Conservation (phyloP, 2,888 invertebrate species). For the Drosophila lutescens region DNA sequence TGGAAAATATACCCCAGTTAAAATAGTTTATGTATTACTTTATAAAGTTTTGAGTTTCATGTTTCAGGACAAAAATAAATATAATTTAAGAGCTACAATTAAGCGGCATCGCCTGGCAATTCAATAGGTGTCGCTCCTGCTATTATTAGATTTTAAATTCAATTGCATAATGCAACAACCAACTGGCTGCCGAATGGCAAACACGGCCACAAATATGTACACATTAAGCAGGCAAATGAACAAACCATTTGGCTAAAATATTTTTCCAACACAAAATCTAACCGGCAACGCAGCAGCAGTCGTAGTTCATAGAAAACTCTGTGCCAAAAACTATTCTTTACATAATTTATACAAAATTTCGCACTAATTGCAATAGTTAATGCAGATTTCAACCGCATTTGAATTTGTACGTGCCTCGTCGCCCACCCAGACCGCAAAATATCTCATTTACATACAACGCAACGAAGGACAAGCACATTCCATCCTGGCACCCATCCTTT, state of each 20-base stretch:
- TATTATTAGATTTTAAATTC: constrained; percentile 65
- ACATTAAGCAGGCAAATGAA: constrained; percentile 12
- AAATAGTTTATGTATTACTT: too few species aligned
- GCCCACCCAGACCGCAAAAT: constrained; percentile 61
- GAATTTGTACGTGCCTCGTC: constrained; percentile 66
- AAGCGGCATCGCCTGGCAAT: neutral
- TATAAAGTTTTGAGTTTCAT: too few species aligned
- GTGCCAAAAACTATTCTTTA: constrained; percentile 76
- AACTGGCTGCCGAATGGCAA: constrained; percentile 43
- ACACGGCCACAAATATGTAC: constrained; percentile 13
- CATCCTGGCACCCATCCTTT: neutral
- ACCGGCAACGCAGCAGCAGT: constrained; percentile 24
- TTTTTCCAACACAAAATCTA: constrained; percentile 52
- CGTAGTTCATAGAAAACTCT: constrained; percentile 63
- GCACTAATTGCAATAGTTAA: constrained; percentile 80
- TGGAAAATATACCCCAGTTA: too few species aligned
- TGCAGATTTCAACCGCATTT: constrained; percentile 79
- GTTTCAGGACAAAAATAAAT: neutral
- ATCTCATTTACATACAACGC: constrained; percentile 74
- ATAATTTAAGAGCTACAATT: neutral
- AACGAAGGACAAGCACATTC: constrained; percentile 28
- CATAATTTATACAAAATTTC: constrained; percentile 77
- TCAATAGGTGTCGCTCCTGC: constrained; percentile 7
- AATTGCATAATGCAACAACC: constrained; percentile 67
- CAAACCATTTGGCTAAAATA: constrained; percentile 56